Evolutionary conservation across 2,797 vertebrate species (phyloP).

Genomic region (Sparus aurata): DNA sequence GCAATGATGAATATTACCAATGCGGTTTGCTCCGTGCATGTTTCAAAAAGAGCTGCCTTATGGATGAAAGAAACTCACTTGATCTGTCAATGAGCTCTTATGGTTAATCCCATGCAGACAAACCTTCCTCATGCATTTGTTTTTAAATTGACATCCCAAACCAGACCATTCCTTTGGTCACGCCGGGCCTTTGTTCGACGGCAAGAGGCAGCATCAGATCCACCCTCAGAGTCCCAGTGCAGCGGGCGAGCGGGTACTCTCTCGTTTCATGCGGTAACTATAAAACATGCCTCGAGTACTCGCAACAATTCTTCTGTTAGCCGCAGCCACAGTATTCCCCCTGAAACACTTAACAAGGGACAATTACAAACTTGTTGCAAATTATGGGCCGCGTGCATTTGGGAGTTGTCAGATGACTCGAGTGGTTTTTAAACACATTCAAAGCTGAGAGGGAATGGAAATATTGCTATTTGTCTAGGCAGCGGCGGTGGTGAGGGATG

Average conservation of each 20-base stretch:
- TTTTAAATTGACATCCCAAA: constrained; percentile 57
- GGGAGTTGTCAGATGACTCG: constrained; percentile 62
- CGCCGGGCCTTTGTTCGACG: constrained; percentile 53
- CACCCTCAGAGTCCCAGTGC: constrained; percentile 62
- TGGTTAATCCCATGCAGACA: constrained; percentile 40
- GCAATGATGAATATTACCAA: not conserved
- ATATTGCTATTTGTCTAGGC: constrained; percentile 67
- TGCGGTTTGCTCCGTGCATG: not conserved
- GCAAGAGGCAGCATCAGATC: constrained; percentile 61
- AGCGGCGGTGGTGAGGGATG: constrained; percentile 27
- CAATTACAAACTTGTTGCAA: constrained; percentile 77
- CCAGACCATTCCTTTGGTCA: constrained; percentile 70
- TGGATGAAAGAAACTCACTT: constrained; percentile 2
- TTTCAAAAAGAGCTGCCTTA: constrained; percentile 4
- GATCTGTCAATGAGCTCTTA: constrained; percentile 1
- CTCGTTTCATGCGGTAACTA: constrained; percentile 78
- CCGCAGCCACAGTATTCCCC: constrained; percentile 63
- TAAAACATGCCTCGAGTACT: constrained; percentile 76
- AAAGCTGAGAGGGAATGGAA: constrained; percentile 60
- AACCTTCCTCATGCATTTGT: constrained; percentile 49
- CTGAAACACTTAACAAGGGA: constrained; percentile 69
- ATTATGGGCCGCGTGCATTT: constrained; percentile 66
- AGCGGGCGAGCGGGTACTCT: constrained; percentile 65
- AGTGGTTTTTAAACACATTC: constrained; percentile 66
- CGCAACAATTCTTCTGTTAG: constrained; percentile 57